Evolutionary conservation across 2,797 vertebrate genomes (phyloP).

Genomic region (Denticeps clupeoides): DNA sequence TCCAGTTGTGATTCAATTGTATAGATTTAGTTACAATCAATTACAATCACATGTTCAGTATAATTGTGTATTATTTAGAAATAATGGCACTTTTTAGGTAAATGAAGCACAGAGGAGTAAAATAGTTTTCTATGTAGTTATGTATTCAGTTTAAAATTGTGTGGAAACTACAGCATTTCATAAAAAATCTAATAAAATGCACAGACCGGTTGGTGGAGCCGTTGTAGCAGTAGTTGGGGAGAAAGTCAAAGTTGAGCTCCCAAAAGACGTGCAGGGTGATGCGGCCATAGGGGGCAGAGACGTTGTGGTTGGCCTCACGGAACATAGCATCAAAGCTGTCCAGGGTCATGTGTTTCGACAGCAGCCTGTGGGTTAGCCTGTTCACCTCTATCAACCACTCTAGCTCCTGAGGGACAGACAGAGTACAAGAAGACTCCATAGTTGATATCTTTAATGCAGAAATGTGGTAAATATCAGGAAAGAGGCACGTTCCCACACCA

Average conservation of each 20-base stretch:
- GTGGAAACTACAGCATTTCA: background rate
- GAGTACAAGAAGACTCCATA: background rate
- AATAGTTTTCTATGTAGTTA: no score
- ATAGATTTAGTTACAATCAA: no score
- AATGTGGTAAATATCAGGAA: no score
- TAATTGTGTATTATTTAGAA: no score
- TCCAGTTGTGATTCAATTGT: no score
- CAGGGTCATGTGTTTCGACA: constrained; percentile 82
- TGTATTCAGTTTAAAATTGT: no score
- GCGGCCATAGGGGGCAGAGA: constrained; percentile 77
- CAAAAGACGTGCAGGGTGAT: constrained; percentile 85
- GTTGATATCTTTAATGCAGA: no score
- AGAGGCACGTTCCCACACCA: constrained; percentile 57
- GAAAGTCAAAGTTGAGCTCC: constrained; percentile 86
- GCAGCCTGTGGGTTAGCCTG: constrained; percentile 73
- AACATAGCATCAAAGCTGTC: constrained; percentile 89
- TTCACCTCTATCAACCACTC: constrained; percentile 85
- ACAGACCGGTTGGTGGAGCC: constrained; percentile 81
- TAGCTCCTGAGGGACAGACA: constrained; percentile 56
- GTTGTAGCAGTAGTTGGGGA: constrained; percentile 87
- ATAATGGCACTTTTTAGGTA: no score
- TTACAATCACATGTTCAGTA: no score
- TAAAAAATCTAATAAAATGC: background rate
- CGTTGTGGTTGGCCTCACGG: constrained; percentile 82
- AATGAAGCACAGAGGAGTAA: no score